Base-by-base conservation (phyloP, 2,888 invertebrate genomes). In the Criorhina ranunculi region DNA sequence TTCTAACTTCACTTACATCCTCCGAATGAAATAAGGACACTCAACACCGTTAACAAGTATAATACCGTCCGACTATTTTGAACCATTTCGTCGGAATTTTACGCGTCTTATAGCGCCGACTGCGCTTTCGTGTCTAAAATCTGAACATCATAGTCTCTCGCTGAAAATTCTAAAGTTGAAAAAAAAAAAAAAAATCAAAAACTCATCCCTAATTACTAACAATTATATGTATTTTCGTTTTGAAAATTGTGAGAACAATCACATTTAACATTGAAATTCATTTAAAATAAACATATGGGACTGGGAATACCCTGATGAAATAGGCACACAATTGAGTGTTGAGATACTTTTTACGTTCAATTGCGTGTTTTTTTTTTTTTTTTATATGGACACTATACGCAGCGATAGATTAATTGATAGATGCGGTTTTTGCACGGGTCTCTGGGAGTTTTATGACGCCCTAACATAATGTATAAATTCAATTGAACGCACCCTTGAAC, bases 221-320 rank as follows among this genome's bases (percentile, higher is more conserved):
- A 19, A 31, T 8, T 17, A 35, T 42, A 49, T 55, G 62, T 67
- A 55, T 62, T 55, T 62, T 7, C 24, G 24, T 37, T n/a, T 62
- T 37, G 37, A 44, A 60, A 73, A 73, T 33, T 55, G 62, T 69
- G 62, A 62, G 42, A 80, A 62, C 44, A 75, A 69, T 69, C 40
- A 51, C 15, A 37, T 76, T 76, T 76, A 76, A 66, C 81, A 76
- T 76, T 81, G 76, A 81, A 76, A 51, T 64, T 46, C 19, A n/a
- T 37, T 49, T 9, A 33, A 55, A 69, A 9, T 49, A 12, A 24
- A 24, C 24, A 15, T 35, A 11, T 66, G 31, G n/a, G 67, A 42
- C 12, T 76, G 76, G 81, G 64, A 64, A 81, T 59, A 70, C 64
- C 81, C 80, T 8, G 40, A 31, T 40, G n/a, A 42, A 42, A 42